Base-by-base conservation (phyloP, 2,797 vertebrate species). In the Aphelocoma californica region DNA sequence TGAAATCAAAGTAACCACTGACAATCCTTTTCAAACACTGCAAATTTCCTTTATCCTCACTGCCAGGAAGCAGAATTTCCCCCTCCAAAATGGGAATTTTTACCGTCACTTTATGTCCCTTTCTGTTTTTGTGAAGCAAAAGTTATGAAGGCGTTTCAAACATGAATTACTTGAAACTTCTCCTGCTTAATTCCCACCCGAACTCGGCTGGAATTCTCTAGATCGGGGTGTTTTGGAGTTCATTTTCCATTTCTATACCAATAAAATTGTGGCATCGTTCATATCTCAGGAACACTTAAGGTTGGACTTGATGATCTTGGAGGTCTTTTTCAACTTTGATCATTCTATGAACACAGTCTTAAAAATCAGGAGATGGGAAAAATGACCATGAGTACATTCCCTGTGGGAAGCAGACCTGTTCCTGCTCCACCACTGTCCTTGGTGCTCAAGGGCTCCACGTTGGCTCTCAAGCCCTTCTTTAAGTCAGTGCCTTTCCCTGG, bases 81-180 rank as follows among this genome's bases (percentile, higher is more conserved):
- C 57, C 69, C 83, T 84, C 86, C 70, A 79, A 94, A 93, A 73
- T 38, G 71, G 19, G 65, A 69, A 73, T 73, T 90, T 80, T 72
- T 75, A 60, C 73, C 54, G 6, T 70, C 69, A 23, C 53, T 93
- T 74, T 42, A 16, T 74, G 73, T 60, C 9, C 0, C 12, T 9
- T 31, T 18, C 90, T 80, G 32, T 3, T 83, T 86, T 80, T 71
- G 73, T 82, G 82, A 85, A 79, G 71, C 51, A 28, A 36, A 87
- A 91, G 71, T 62, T 47, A 90, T 34, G 18, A 78, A 95, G 67
- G 32, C 38, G 78, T 92, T 95, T 88, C 48, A 79, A 69, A 61
- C 29, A 60, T 21, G 62, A 94, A 87, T 91, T 71, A 58, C 29
- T 81, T 82, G 42, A 84, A 94, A 86, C 10, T 44, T 92, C 50